Percentiles rank a stretch among this genome's conserved stretches.
These are phyloP conservation scores for Drosophila sulfurigaster DNA, from an alignment of 1,140 invertebrate genomes.

Conservation along the genomic window DNA sequence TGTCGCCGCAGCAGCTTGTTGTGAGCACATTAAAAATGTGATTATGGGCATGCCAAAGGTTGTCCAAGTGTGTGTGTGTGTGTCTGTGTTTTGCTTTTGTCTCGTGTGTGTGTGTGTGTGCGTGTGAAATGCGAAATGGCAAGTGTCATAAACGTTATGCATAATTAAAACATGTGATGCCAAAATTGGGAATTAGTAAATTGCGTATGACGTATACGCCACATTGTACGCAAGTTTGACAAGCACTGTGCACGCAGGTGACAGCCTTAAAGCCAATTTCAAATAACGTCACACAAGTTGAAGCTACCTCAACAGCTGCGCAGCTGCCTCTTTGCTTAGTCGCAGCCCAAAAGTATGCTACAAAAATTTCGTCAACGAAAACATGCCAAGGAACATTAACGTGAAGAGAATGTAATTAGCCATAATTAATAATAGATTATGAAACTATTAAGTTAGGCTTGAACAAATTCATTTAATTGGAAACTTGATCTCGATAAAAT, in stretches of 20 bases:
- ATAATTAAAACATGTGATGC: slow-evolving; percentile 71
- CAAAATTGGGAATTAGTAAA: slow-evolving; percentile 64
- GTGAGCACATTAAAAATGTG: slow-evolving; percentile 70
- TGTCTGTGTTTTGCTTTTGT: slow-evolving; percentile 27
- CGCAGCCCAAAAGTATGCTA: slow-evolving; percentile 25
- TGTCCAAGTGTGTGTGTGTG: slow-evolving; percentile 15
- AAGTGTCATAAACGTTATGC: slow-evolving; percentile 68
- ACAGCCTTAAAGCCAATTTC: slow-evolving; percentile 13
- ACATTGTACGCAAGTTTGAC: not conserved
- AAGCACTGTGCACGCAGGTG: not conserved
- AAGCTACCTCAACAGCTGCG: not conserved
- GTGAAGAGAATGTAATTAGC: not conserved
- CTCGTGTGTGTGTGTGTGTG: slow-evolving; percentile 12
- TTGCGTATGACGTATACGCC: slow-evolving; percentile 37
- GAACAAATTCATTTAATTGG: not conserved
- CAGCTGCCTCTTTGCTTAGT: not conserved
- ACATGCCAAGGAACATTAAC: not conserved
- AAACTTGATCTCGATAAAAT: no score
- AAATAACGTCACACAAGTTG: slow-evolving; percentile 1
- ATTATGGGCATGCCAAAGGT: slow-evolving; percentile 56
- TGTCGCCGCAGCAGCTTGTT: slow-evolving; percentile 46
- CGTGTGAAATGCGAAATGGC: slow-evolving; percentile 50
- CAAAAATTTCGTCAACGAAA: not conserved
- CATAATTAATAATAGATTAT: not conserved
- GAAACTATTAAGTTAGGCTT: not conserved